A percentile compares a stretch with the other conserved stretches of the same genome.
Conservation (phyloP, 2,797 vertebrate species). For the Clarias laeviceps region DNA sequence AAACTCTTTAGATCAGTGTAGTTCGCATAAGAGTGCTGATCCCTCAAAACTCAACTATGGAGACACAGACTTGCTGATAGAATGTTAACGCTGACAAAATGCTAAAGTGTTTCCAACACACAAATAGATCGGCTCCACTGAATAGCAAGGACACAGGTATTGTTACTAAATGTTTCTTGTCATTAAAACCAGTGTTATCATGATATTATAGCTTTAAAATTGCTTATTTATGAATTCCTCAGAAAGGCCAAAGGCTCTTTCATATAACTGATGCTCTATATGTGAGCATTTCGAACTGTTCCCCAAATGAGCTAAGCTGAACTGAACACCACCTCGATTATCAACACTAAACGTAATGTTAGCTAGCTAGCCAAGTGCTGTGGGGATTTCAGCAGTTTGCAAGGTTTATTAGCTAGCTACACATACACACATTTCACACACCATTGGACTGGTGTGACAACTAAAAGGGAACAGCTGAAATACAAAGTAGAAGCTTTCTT, state of each 20-base stretch:
- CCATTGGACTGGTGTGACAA: too few species aligned
- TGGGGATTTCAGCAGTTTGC: background rate
- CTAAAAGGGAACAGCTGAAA: too few species aligned
- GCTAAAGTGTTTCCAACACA: background rate
- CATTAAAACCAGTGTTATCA: slow-evolving; percentile 9
- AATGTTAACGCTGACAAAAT: slow-evolving; percentile 47
- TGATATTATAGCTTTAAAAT: slow-evolving; percentile 1
- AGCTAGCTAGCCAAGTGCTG: background rate
- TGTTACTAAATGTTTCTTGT: background rate
- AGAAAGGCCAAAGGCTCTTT: background rate
- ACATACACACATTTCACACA: too few species aligned
- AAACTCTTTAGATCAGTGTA: slow-evolving; percentile 32
- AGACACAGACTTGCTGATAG: slow-evolving; percentile 28
- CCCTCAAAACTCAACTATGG: slow-evolving; percentile 35
- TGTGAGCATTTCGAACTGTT: background rate
- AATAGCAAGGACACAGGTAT: slow-evolving; percentile 1
- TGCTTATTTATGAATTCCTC: background rate
- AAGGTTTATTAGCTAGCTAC: background rate
- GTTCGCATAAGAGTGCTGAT: slow-evolving; percentile 49
- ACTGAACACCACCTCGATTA: background rate
- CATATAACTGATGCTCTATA: background rate
- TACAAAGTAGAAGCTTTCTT: too few species aligned
- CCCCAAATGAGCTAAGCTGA: background rate
- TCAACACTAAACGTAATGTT: background rate
- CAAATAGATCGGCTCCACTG: slow-evolving; percentile 1